phyloP scores from a whole-genome alignment of 1,140 invertebrate genomes.

The Polyergus mexicanus region DNA sequence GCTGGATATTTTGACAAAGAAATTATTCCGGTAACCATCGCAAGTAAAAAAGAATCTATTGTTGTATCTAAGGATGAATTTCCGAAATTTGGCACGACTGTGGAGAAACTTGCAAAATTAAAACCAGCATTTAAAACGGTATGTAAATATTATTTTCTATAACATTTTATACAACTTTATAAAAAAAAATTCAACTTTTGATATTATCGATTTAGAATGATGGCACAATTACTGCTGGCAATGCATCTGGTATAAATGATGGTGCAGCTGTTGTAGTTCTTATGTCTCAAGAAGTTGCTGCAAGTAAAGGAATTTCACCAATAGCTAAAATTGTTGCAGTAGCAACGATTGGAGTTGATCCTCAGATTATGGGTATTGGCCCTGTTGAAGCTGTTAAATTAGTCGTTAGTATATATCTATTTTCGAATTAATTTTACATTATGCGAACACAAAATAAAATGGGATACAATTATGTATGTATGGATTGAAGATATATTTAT shows the following conservation, averaged over 20 bases:
- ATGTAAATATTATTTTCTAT: constrained; percentile 51
- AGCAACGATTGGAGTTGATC: constrained; percentile 90
- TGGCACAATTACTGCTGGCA: constrained; percentile 93
- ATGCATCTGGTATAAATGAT: constrained; percentile 95
- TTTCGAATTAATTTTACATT: neutral
- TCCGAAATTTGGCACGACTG: constrained; percentile 88
- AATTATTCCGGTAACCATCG: constrained; percentile 89
- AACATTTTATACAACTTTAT: neutral
- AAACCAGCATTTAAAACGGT: constrained; percentile 89
- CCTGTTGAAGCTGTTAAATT: constrained; percentile 90
- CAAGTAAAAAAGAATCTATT: constrained; percentile 86
- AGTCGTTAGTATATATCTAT: constrained; percentile 86
- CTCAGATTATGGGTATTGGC: constrained; percentile 92
- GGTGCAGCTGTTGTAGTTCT: constrained; percentile 94
- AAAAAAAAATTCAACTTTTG: neutral
- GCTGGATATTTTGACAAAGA: constrained; percentile 91
- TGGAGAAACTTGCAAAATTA: constrained; percentile 88
- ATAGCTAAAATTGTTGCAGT: constrained; percentile 90
- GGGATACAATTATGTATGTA: neutral
- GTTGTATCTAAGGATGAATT: constrained; percentile 90
- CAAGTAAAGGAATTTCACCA: constrained; percentile 85
- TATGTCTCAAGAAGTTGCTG: constrained; percentile 88
- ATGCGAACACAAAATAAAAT: neutral
- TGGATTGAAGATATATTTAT: constrained; percentile 29
- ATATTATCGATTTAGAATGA: constrained; percentile 75